Conservation (phyloP, 2,797 vertebrate species). For the Eulemur mongoz region DNA sequence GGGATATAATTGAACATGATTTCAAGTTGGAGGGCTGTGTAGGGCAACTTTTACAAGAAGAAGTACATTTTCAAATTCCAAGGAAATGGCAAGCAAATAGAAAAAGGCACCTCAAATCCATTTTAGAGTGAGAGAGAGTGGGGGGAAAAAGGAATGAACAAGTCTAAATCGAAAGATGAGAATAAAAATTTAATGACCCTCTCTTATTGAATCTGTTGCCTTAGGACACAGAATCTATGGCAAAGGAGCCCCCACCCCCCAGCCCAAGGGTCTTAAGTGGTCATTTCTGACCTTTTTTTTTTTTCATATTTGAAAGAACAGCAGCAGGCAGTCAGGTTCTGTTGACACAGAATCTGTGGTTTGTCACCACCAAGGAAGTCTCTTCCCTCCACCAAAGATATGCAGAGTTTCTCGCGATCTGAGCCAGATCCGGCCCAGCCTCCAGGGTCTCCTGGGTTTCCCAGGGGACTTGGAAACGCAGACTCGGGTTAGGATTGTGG, state of each 20-base stretch:
- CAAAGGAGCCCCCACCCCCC: neutral
- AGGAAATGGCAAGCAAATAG: no score
- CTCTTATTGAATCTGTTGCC: neutral
- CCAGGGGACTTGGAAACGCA: accelerated
- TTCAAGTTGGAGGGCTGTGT: accelerated
- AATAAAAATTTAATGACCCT: neutral
- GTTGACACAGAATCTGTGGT: neutral
- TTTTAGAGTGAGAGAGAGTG: neutral
- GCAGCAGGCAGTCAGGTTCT: neutral
- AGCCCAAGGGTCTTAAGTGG: neutral
- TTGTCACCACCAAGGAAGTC: neutral
- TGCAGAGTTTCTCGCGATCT: neutral
- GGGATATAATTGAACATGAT: neutral
- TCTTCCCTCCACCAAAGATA: neutral
- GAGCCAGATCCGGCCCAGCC: neutral
- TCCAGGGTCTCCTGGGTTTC: neutral
- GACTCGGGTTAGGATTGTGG: neutral
- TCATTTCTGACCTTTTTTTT: neutral
- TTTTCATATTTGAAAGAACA: neutral
- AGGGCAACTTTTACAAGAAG: neutral
- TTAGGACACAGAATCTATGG: neutral
- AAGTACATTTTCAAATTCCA: neutral
- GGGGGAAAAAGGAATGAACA: neutral
- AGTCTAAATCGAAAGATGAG: neutral
- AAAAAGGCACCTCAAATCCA: neutral